Conservation (phyloP, 1,140 invertebrate genomes). For the Zophobas morio region DNA sequence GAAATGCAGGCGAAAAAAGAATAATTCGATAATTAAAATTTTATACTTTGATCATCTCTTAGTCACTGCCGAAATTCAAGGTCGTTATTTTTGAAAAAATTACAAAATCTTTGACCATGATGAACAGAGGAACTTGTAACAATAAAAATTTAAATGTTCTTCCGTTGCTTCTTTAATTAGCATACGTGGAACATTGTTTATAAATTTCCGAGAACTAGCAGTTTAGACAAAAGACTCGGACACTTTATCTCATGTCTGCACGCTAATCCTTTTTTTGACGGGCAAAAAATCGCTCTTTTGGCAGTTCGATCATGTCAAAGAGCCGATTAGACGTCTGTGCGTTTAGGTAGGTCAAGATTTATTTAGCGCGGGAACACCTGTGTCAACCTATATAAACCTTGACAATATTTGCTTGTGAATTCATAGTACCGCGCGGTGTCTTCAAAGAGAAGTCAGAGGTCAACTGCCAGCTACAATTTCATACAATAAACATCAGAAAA, state of each 20-base stretch:
- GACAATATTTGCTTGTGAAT: constrained; percentile 35
- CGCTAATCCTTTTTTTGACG: constrained; percentile 8
- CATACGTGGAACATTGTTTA: neutral
- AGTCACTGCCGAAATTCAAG: constrained; percentile 4
- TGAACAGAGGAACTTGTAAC: constrained; percentile 20
- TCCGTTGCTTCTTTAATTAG: constrained; percentile 13
- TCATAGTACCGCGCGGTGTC: constrained; percentile 2
- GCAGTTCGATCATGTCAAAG: neutral
- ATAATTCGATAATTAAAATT: constrained; percentile 11
- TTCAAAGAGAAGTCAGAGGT: constrained; percentile 11
- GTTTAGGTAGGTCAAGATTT: constrained; percentile 40
- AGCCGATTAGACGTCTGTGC: neutral
- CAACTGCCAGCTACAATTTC: neutral
- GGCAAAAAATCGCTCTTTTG: constrained; percentile 1
- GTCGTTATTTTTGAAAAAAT: constrained; percentile 25
- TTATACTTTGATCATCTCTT: constrained; percentile 17
- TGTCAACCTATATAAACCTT: constrained; percentile 34
- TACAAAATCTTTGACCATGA: constrained; percentile 15
- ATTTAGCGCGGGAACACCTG: constrained; percentile 28
- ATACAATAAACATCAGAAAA: neutral
- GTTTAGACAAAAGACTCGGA: constrained; percentile 25
- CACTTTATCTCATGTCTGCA: constrained; percentile 9
- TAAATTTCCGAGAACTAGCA: neutral
- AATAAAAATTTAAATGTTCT: constrained; percentile 41
- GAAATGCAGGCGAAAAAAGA: neutral